A percentile compares a stretch with the other conserved stretches of the same genome.
phyloP scores from a whole-genome alignment of 2,797 vertebrate species.

The Scleropages formosus region DNA sequence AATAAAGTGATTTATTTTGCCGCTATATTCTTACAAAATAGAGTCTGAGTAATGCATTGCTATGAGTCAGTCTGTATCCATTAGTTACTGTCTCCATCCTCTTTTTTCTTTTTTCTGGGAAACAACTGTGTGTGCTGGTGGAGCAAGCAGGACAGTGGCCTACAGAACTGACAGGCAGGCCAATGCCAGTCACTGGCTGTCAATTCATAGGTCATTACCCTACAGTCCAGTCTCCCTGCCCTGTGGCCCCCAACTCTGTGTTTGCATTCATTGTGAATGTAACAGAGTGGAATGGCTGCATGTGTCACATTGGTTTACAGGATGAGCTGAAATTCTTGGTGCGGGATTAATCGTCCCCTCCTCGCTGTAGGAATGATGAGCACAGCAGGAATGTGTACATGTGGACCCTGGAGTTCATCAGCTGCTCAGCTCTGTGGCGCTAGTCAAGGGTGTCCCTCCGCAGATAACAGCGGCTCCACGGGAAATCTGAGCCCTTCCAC shows the following conservation, averaged over 20 bases:
- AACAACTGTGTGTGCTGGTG: slow-evolving; percentile 35
- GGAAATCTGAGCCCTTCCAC: slow-evolving; percentile 79
- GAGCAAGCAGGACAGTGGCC: slow-evolving; percentile 79
- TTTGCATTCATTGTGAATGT: not conserved
- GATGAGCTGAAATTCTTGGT: not conserved
- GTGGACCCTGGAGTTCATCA: not conserved
- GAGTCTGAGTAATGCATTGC: not conserved
- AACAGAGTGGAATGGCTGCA: no score
- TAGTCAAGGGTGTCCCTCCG: slow-evolving; percentile 59
- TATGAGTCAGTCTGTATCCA: not conserved
- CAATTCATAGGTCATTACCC: slow-evolving; percentile 91
- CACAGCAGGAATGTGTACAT: not conserved
- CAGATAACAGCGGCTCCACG: slow-evolving; percentile 87
- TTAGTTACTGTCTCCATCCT: not conserved
- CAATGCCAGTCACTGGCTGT: slow-evolving; percentile 74
- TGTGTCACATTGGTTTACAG: not conserved
- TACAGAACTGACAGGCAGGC: slow-evolving; percentile 90
- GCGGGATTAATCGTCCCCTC: not conserved
- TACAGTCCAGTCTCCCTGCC: slow-evolving; percentile 53
- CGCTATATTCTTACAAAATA: not conserved
- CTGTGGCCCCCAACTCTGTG: not conserved
- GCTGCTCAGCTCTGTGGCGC: slow-evolving; percentile 14
- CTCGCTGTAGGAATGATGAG: not conserved
- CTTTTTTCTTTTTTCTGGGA: not conserved
- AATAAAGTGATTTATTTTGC: not conserved